A percentile compares a stretch with the other conserved stretches of the same genome.
Evolutionary conservation across 2,113 vertebrate genomes (phyloP).

Genomic region (Platysternon megacephalum): DNA sequence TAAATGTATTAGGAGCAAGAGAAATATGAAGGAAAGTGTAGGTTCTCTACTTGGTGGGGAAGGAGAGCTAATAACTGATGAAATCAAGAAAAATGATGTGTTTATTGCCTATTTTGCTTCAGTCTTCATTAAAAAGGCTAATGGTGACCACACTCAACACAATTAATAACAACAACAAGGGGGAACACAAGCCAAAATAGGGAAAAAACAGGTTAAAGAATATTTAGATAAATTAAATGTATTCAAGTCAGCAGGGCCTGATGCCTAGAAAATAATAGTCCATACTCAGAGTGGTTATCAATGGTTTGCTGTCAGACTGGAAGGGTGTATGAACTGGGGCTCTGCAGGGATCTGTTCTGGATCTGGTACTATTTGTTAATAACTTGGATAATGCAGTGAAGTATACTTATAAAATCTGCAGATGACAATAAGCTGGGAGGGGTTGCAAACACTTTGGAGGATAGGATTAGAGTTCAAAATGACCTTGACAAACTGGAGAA

Average conservation of each 20-base stretch:
- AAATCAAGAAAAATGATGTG: neutral
- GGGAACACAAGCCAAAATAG: neutral
- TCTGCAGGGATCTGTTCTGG: neutral
- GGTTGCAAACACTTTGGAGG: neutral
- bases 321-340: neutral
- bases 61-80: neutral
- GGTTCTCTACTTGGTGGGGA: neutral
- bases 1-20: no score
- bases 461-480: no score
- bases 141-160: neutral
- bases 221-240: neutral
- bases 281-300: neutral
- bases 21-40: neutral
- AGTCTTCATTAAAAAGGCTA: neutral
- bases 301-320: neutral
- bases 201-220: neutral
- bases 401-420: neutral
- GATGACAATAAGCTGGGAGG: neutral
- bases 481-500: neutral
- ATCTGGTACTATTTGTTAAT: neutral
- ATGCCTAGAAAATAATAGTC: neutral
- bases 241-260: neutral
- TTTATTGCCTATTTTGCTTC: neutral
- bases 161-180: neutral
- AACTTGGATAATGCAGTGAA: neutral